Evolutionary conservation across 2,797 vertebrate species (phyloP), one percentile per base, ranked within the genome.

Genomic region (Cirrhinus mrigala): DNA sequence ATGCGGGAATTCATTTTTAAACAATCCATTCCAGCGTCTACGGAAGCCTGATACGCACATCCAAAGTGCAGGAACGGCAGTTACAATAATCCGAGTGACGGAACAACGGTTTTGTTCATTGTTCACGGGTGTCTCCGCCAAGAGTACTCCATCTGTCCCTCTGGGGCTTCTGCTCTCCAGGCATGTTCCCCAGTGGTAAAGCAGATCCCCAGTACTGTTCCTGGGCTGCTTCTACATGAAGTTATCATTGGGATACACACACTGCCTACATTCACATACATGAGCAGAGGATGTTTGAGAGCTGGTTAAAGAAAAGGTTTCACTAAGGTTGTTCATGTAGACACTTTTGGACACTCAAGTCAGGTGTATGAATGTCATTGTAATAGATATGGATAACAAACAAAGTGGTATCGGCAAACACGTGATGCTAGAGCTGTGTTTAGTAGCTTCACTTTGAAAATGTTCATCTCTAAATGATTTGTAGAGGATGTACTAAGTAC

Each of bases 61-160:
- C 22, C 40, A 37, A 29, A 60, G 62, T 4, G 29, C 14, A 66
- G 83, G 69, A 79, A 71, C 22, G 75, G 84, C 70, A 69, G 68
- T 83, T 88, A 60, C 68, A 80, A 74, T 88, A 86, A 88, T 86
- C 85, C 78, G 20, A 44, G 50, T 86, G 87, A 86, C 4, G 66
- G 82, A 54, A 83, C 44, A 33, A 80, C 62, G 48, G 40, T 84
- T 81, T 83, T 71, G 77, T 60, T 86, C 81, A 84, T 77, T 88
- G 81, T 86, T 86, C 69, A 83, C 6, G 71, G 79, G 83, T 87
- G 79, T 87, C 80, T 85, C 60, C 60, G 75, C 84, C 81, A 85
- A 83, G 70, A 73, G 62, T 70, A 76, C 81, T 83, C 87, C 87
- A 84, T 88, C 87, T 88, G 81, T 86, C 81, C 84, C 84, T 70